Evolutionary conservation across 2,888 invertebrate genomes (phyloP), one percentile per base, ranked within the genome.

Genomic region (Melieria picta): DNA sequence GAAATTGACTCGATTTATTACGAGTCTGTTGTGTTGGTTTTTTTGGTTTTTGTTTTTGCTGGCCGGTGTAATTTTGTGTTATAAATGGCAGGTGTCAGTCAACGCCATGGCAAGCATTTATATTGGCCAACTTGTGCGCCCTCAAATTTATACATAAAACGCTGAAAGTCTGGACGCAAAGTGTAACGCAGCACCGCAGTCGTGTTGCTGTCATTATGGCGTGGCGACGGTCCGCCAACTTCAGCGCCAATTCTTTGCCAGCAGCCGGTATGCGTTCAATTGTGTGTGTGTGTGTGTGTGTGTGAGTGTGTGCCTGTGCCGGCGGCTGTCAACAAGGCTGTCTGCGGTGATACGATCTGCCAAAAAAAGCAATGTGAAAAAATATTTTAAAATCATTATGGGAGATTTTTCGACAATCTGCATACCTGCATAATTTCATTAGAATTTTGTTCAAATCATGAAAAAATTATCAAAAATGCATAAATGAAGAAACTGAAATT

Each of bases 11-110:
- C 61, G 69, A 69, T 68, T 68, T 68, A 68, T 67, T 67, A 60
- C 68, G 61, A 61, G 11, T 61, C 52, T 46, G 16, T 11, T 10
- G 48, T 10, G 43, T 65, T 64, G 50, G n/a, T 61, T 48, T 1
- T 58, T 7, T 30, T 62, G 30, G 47, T n/a, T 62, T 13, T 62
- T 62, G 30, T 62, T 52, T 47, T n/a, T 4, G 11, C 11, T 62
- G 61, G 11, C 47, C 43, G 16, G 42, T 43, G 48, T 66, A 57
- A 67, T 67, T 62, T 69, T 10, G 52, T 56, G 52, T 69, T 64
- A 69, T 69, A 74, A 77, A 76, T 77, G 75, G 76, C 78, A 78
- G 78, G 77, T 77, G 78, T 77, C 78, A 77, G 77, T 69, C 72
- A 66, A 72, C 75, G 75, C 74, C 72, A 76, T 75, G 74, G 72